Evolutionary conservation across 2,797 vertebrate genomes (phyloP), one percentile per base, ranked within the genome.

Genomic region (Sebastolobus altivelis): DNA sequence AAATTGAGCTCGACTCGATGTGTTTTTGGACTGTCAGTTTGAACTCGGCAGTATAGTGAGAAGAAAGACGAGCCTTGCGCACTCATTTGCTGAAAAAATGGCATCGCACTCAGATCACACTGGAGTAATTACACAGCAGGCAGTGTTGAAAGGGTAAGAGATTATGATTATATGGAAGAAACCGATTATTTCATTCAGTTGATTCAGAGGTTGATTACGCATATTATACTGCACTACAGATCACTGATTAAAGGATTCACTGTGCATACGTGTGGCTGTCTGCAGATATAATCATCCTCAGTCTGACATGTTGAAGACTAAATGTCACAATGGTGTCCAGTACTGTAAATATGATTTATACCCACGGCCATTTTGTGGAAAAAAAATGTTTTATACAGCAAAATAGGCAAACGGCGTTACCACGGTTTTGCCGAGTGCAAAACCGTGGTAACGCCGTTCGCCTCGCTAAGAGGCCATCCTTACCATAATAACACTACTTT

Each of bases 121-220:
- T 83, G 80, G 70, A 83, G 72, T 87, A 83, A 89, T 88, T 88
- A 80, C 69, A 82, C 70, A 75, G 77, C 75, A 81, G 65, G 37
- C 59, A 25, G 62, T 61, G 72, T 14, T 75, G 77, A 88, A 78
- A 82, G 70, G 79, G 75, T 54, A 52, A 71, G 49, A 70, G 83
- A 81, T 86, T 60, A 69, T 87, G 46, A 88, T 81, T 83, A 74
- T 54, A 65, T 77, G 78, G 58, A 68, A 58, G 73, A 55, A 80
- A 76, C 27, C 55, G 71, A 89, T 86, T 46, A 72, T 83, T 85
- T 87, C 71, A 86, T 82, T 87, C 69, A 79, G 60, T 20, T 55
- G 80, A 89, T 80, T 89, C 76, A 82, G 55, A 43, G 72, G 69
- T 63, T 87, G 87, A 90, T 88, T 84, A 81, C 58, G 73, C 81